phyloP scores from a whole-genome alignment of 1,140 invertebrate species.

The Cotesia typhae region DNA sequence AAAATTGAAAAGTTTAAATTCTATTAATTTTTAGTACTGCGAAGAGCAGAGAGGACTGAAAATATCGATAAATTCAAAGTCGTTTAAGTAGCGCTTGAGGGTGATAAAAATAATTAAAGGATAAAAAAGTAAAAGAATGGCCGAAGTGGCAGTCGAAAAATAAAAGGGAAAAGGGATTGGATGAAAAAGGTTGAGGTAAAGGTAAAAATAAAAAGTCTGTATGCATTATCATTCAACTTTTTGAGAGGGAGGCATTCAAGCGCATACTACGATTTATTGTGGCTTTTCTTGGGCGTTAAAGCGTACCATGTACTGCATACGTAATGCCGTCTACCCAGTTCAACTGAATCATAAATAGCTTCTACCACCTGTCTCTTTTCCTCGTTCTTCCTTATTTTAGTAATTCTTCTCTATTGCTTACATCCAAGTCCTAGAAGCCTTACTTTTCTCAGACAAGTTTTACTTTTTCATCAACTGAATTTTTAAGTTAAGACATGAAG shows the following conservation, averaged over 20 bases:
- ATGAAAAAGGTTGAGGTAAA: no score
- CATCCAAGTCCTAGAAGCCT: background rate
- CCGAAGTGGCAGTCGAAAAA: no score
- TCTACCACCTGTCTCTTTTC: slow-evolving; percentile 22
- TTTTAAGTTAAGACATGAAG: no score
- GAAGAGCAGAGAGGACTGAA: no score
- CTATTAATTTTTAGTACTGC: no score
- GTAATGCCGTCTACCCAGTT: slow-evolving; percentile 48
- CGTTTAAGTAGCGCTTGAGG: no score
- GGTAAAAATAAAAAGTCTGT: no score
- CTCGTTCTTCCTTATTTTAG: slow-evolving; percentile 29
- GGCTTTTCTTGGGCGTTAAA: slow-evolving; percentile 55
- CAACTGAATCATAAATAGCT: slow-evolving; percentile 54
- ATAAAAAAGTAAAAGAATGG: no score
- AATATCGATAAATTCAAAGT: no score
- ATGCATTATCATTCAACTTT: slow-evolving; percentile 17
- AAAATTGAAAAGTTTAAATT: no score
- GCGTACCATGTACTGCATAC: slow-evolving; percentile 53
- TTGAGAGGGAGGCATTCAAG: slow-evolving; percentile 41
- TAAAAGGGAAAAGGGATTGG: no score
- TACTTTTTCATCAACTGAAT: background rate
- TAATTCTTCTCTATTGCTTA: slow-evolving; percentile 37
- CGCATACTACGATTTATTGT: slow-evolving; percentile 54
- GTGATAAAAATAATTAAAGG: no score
- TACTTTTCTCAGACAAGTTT: background rate